A percentile compares a stretch with the other conserved stretches of the same genome.
Evolutionary conservation across 2,113 vertebrate species (phyloP).

Genomic region (Brachyistius frenatus): DNA sequence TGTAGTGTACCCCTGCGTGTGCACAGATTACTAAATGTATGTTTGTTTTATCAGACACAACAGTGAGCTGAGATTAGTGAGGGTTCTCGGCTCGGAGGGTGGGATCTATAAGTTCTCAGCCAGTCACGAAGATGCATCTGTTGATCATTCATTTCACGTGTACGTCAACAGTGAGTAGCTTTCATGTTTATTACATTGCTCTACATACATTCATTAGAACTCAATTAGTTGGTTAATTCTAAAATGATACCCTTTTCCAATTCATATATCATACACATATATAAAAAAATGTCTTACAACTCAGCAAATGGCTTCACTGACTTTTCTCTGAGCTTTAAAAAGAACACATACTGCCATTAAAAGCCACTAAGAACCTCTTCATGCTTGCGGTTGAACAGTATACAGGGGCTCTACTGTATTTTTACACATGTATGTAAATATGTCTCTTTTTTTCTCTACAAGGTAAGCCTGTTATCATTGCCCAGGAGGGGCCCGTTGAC

Average conservation of each 20-base stretch:
- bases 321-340: no score
- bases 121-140: conserved; percentile 87
- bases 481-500: conserved; percentile 88
- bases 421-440: neutral
- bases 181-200: neutral
- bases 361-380: no score
- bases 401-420: neutral
- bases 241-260: no score
- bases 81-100: conserved; percentile 91
- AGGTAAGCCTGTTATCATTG: conserved; percentile 94
- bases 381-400: neutral
- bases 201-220: neutral
- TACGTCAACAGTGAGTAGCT: conserved; percentile 92
- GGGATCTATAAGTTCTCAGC: conserved; percentile 92
- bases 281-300: no score
- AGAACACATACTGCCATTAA: no score
- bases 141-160: conserved; percentile 89
- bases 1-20: neutral
- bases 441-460: conserved; percentile 19
- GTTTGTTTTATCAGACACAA: conserved; percentile 83
- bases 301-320: no score
- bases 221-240: neutral
- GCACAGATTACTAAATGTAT: neutral
- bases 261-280: no score
- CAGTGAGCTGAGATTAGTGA: conserved; percentile 92